Base-by-base conservation (phyloP, 2,888 invertebrate species). In the Deilephila elpenor region DNA sequence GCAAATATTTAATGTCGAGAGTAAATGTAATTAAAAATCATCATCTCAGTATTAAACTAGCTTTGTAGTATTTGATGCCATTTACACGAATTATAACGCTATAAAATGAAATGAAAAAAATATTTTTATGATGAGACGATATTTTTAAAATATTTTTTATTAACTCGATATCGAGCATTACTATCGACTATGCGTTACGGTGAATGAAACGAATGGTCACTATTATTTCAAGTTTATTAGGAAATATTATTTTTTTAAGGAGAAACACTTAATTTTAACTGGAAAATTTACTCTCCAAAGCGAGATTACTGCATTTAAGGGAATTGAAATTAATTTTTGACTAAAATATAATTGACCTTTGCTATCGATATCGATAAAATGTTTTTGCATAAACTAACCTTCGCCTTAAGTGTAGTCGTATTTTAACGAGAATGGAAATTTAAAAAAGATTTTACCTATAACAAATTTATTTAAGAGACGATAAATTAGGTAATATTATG, bases 1-100 rank as follows among this genome's bases (percentile, higher is more conserved):
- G 59, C 32, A 67, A 51, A 70, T 59, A 70, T 72, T 75, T 61
- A 75, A 78, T 75, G 76, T 72, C 74, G 77, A 77, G 80, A 78
- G 77, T 76, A 79, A 76, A 79, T 78, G 78, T 79, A 71, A 75
- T 56, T 74, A 72, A 81, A 82, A 81, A 81, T 82, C 79, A 84
- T 88, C 86, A 86, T 87, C 88, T 89, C 93, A 93, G 93, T 93
- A 93, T 93, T 93, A 93, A 83, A 83, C 79, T 90, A 91, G 90
- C 84, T 89, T 86, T 87, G 81, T 92, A 92, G 88, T 88, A 81
- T 88, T 87, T 82, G 91, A 91, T 92, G 91, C 91, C 92, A 93
- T 93, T 84, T 88, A 88, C 84, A 89, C 82, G 80, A 72, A 79
- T 81, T 77, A 75, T 78, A 81, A 77, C 72, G 79, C 77, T 79